Percentiles rank a stretch among this genome's conserved stretches.
phyloP scores from a whole-genome alignment of 2,113 vertebrate genomes.

The Indicator maculatus region DNA sequence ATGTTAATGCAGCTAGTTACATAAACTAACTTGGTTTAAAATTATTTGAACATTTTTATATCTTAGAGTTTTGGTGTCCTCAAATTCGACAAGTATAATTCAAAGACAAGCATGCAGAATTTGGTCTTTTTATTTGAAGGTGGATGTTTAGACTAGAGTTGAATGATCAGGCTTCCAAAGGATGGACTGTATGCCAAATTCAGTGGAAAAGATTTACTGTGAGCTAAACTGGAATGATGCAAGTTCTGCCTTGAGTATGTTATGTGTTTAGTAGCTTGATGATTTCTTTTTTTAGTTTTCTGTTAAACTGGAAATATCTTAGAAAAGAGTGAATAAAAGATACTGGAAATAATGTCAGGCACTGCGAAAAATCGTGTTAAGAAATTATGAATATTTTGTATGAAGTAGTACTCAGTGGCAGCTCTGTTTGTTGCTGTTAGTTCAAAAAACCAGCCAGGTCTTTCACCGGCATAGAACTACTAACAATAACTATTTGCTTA shows the following conservation, averaged over 20 bases:
- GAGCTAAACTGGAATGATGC: background rate
- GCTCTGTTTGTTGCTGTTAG: background rate
- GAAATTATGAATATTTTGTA: background rate
- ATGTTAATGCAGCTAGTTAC: constrained; percentile 57
- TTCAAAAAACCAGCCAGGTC: background rate
- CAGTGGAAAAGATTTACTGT: background rate
- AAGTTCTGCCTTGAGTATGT: background rate
- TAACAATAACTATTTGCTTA: background rate
- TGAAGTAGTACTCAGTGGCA: background rate
- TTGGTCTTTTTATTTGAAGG: background rate
- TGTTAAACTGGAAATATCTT: background rate
- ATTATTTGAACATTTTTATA: background rate
- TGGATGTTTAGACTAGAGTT: background rate
- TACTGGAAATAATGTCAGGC: background rate
- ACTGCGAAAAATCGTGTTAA: background rate
- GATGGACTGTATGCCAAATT: background rate
- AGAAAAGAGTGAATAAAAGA: constrained; percentile 13
- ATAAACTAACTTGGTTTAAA: background rate
- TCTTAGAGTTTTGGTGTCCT: background rate
- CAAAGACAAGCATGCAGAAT: background rate
- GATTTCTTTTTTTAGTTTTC: background rate
- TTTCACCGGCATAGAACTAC: background rate
- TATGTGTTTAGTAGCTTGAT: background rate
- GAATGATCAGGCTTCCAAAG: background rate
- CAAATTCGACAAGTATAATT: background rate